Conservation (phyloP, 2,888 invertebrate species). For the Rhamnusium bicolor region DNA sequence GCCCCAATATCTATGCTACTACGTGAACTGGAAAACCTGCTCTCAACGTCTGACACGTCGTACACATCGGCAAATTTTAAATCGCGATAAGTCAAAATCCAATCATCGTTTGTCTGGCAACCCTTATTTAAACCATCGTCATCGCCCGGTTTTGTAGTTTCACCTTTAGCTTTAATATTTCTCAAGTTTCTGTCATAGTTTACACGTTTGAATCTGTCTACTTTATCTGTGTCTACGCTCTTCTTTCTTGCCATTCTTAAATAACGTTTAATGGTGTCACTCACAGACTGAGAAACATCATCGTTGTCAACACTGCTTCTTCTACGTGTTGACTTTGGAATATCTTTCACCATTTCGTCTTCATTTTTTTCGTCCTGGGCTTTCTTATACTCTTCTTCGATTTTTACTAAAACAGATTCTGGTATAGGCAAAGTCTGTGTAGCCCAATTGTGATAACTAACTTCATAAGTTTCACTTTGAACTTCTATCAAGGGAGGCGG, state of each 20-base stretch:
- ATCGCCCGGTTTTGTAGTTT: constrained; percentile 83
- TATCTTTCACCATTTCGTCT: constrained; percentile 64
- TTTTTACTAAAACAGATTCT: constrained; percentile 72
- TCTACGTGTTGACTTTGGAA: constrained; percentile 70
- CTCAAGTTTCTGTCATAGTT: constrained; percentile 90
- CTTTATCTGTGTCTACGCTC: constrained; percentile 86
- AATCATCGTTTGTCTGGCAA: constrained; percentile 84
- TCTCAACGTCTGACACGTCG: constrained; percentile 65
- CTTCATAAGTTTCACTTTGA: constrained; percentile 75
- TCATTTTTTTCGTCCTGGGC: constrained; percentile 67
- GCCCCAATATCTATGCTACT: constrained; percentile 73
- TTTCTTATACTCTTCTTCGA: constrained; percentile 72
- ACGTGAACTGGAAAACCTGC: constrained; percentile 73
- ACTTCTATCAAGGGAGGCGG: constrained; percentile 82
- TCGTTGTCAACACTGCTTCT: constrained; percentile 88
- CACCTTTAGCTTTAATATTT: constrained; percentile 86
- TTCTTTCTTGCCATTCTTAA: constrained; percentile 91
- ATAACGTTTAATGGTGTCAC: constrained; percentile 90
- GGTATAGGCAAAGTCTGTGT: constrained; percentile 78
- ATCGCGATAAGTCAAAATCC: constrained; percentile 77
- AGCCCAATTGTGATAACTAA: constrained; percentile 69
- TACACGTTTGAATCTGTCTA: constrained; percentile 88
- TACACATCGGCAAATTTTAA: constrained; percentile 70
- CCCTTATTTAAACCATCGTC: constrained; percentile 85
- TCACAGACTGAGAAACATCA: constrained; percentile 89